A percentile compares a stretch with the other conserved stretches of the same genome.
Evolutionary conservation across 1,140 invertebrate genomes (phyloP).

Genomic region (Leptinotarsa lineolata): DNA sequence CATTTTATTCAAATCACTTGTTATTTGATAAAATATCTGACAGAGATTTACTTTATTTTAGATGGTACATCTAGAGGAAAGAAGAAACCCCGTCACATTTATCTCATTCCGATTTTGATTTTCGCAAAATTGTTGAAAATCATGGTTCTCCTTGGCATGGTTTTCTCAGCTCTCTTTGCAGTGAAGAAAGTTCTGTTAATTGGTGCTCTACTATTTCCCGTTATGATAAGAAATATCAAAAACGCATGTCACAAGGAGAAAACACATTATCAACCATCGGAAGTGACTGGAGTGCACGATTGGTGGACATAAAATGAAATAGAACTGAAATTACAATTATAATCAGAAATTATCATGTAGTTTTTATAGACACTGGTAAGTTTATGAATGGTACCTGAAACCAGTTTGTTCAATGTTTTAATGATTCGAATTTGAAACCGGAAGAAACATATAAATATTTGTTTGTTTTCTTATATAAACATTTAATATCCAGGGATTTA

Average conservation of each 20-base stretch:
- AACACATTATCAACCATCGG: constrained; percentile 20
- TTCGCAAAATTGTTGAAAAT: constrained; percentile 37
- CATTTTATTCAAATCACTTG: background rate
- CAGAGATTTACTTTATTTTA: too few species aligned
- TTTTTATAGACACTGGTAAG: too few species aligned
- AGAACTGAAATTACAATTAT: background rate
- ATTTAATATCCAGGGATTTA: too few species aligned
- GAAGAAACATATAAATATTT: too few species aligned
- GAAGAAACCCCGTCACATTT: constrained; percentile 67
- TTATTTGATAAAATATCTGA: too few species aligned
- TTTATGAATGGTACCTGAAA: too few species aligned
- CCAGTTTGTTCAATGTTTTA: too few species aligned
- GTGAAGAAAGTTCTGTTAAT: constrained; percentile 72
- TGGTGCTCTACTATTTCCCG: constrained; percentile 65
- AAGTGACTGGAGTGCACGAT: constrained; percentile 7
- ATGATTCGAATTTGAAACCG: too few species aligned
- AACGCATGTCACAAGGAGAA: constrained; percentile 41
- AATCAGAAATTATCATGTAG: too few species aligned
- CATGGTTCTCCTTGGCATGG: constrained; percentile 58
- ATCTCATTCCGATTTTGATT: constrained; percentile 58
- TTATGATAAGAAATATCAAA: constrained; percentile 58
- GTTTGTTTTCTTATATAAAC: too few species aligned
- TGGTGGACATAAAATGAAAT: constrained; percentile 9
- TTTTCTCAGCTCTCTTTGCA: constrained; percentile 67
- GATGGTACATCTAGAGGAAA: constrained; percentile 47